Percentiles rank a stretch among this genome's conserved stretches.
phyloP scores from a whole-genome alignment of 2,797 vertebrate genomes.

The Gila robusta region DNA sequence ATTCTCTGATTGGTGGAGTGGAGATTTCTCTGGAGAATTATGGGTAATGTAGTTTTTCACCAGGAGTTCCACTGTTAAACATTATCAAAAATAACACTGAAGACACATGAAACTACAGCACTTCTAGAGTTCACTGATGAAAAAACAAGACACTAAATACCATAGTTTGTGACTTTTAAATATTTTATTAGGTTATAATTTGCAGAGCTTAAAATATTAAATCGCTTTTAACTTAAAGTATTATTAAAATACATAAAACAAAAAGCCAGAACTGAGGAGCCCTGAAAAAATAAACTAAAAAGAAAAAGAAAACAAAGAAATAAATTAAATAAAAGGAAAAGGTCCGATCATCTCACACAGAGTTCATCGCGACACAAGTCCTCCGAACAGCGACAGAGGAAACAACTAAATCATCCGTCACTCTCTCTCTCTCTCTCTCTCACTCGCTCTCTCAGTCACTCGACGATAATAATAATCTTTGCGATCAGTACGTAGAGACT shows the following conservation, averaged over 20 bases:
- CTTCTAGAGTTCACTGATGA: background rate
- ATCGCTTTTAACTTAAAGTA: conserved; percentile 88
- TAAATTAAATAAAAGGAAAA: conserved; percentile 80
- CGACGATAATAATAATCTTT: conserved; percentile 19
- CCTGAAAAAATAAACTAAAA: conserved; percentile 74
- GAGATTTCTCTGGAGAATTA: background rate
- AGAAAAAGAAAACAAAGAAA: conserved; percentile 67
- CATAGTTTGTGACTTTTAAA: conserved; percentile 74
- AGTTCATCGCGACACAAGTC: conserved; percentile 38
- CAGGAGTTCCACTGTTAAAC: background rate
- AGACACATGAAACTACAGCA: background rate
- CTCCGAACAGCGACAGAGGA: conserved; percentile 73
- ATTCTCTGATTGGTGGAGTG: background rate
- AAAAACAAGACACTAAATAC: background rate
- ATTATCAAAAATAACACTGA: too few relatives aligned
- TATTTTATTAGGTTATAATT: conserved; percentile 90
- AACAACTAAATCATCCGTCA: conserved; percentile 50
- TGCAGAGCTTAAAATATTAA: conserved; percentile 89
- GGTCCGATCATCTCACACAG: conserved; percentile 78
- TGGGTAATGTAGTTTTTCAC: conserved; percentile 9
- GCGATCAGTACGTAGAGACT: conserved; percentile 59
- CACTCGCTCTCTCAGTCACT: conserved; percentile 18
- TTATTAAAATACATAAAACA: conserved; percentile 90
- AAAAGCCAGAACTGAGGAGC: conserved; percentile 86
- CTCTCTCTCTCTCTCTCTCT: background rate